Conservation (phyloP, 2,888 invertebrate species). For the Tachina grossa region DNA sequence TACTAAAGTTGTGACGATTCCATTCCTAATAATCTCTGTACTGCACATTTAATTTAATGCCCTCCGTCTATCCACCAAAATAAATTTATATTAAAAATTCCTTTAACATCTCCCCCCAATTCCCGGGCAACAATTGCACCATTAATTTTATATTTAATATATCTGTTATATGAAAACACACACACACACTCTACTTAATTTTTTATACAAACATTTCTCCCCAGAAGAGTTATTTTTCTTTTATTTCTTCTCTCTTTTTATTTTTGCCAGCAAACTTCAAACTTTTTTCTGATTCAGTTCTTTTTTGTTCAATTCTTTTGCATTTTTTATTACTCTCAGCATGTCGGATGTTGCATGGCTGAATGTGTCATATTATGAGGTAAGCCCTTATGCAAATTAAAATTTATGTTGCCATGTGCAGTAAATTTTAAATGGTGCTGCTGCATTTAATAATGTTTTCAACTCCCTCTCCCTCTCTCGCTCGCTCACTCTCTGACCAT, state of each 20-base stretch:
- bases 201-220: conserved; percentile 34
- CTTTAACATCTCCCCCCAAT: neutral
- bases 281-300: conserved; percentile 27
- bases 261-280: conserved; percentile 4
- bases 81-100: conserved; percentile 17
- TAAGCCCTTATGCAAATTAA: conserved; percentile 68
- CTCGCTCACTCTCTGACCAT: neutral
- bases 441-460: conserved; percentile 59
- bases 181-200: conserved; percentile 47
- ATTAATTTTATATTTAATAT: conserved; percentile 17
- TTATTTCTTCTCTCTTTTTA: conserved; percentile 2
- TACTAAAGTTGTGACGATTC: neutral
- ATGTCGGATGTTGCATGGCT: conserved; percentile 58
- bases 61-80: conserved; percentile 2
- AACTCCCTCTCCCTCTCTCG: neutral
- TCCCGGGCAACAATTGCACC: neutral
- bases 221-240: conserved; percentile 14
- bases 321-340: conserved; percentile 27
- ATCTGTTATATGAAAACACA: neutral
- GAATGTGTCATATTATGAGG: conserved; percentile 65
- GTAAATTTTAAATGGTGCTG: conserved; percentile 46
- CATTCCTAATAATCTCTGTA: conserved; percentile 20
- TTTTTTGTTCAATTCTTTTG: conserved; percentile 7
- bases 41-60: conserved; percentile 10
- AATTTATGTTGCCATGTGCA: conserved; percentile 70